Conservation (phyloP, 2,113 vertebrate genomes). For the Labeo catla region DNA sequence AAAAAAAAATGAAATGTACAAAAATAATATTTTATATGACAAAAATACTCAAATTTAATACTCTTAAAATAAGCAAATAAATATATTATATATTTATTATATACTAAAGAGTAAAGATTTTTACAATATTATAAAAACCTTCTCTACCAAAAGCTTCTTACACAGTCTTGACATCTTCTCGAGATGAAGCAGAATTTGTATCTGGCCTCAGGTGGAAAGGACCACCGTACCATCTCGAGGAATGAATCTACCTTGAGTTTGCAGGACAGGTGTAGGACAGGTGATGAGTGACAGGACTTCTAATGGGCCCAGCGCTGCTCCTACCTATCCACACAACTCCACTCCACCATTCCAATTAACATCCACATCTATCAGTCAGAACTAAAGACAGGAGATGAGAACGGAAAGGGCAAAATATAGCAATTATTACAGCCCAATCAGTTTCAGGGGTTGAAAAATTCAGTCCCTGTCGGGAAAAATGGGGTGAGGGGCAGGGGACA, state of each 20-base stretch:
- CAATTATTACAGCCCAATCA: slow-evolving; percentile 35
- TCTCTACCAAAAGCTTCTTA: neutral
- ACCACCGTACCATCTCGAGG: neutral
- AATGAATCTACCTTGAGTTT: neutral
- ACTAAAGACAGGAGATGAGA: slow-evolving; percentile 30
- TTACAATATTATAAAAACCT: neutral
- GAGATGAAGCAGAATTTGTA: neutral
- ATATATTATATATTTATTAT: neutral
- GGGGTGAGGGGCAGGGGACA: neutral
- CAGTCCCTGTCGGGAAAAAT: neutral
- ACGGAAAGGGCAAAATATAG: slow-evolving; percentile 14
- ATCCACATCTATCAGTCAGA: slow-evolving; percentile 22
- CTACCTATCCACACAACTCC: slow-evolving; percentile 3
- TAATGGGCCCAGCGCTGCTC: slow-evolving; percentile 21
- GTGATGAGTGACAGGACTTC: neutral
- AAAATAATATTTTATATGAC: no score
- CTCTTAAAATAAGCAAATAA: neutral
- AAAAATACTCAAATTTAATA: neutral
- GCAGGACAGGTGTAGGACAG: slow-evolving; percentile 13
- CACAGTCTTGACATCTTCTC: neutral
- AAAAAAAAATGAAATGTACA: no score
- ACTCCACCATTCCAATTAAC: slow-evolving; percentile 33
- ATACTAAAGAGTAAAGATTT: neutral
- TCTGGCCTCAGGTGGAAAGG: neutral
- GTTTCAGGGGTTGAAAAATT: slow-evolving; percentile 25